Evolutionary conservation across 1,140 invertebrate genomes (phyloP).

Genomic region (Cyrtorhinus lividipennis): DNA sequence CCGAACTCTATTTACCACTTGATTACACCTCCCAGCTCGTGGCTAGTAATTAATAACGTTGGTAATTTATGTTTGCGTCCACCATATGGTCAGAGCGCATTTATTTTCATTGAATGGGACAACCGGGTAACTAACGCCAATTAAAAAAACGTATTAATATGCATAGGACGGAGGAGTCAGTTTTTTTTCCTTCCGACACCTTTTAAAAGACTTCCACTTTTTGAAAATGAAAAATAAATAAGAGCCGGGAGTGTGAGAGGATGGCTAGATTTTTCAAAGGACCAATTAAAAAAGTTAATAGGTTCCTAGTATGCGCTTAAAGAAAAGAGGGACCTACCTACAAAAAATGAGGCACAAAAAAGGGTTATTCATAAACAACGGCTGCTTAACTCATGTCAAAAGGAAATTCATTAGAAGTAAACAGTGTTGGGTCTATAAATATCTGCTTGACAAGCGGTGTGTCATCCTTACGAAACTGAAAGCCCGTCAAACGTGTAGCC

Average conservation of each 20-base stretch:
- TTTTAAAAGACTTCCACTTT: neutral
- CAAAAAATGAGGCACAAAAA: neutral
- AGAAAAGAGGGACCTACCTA: neutral
- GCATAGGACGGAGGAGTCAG: neutral
- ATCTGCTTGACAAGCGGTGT: neutral
- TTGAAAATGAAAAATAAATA: slow-evolving; percentile 9
- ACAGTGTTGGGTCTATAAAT: neutral
- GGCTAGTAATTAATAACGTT: neutral
- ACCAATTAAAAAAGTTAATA: slow-evolving; percentile 10
- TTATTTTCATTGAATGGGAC: neutral
- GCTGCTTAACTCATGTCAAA: neutral
- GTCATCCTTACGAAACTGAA: slow-evolving; percentile 7
- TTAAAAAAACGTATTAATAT: slow-evolving; percentile 5
- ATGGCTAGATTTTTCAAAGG: neutral
- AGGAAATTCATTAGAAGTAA: slow-evolving; percentile 3
- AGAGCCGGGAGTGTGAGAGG: neutral
- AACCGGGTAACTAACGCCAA: neutral
- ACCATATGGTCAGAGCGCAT: neutral
- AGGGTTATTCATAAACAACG: slow-evolving; percentile 2
- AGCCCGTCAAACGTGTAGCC: neutral
- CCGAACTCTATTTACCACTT: neutral
- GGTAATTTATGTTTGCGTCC: neutral
- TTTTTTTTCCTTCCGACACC: neutral
- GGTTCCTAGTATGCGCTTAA: slow-evolving; percentile 4
- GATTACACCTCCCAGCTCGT: neutral